These are phyloP conservation scores for Drosophila multiciliata DNA, from an alignment of 2,888 invertebrate genomes.

Conservation along the genomic window DNA sequence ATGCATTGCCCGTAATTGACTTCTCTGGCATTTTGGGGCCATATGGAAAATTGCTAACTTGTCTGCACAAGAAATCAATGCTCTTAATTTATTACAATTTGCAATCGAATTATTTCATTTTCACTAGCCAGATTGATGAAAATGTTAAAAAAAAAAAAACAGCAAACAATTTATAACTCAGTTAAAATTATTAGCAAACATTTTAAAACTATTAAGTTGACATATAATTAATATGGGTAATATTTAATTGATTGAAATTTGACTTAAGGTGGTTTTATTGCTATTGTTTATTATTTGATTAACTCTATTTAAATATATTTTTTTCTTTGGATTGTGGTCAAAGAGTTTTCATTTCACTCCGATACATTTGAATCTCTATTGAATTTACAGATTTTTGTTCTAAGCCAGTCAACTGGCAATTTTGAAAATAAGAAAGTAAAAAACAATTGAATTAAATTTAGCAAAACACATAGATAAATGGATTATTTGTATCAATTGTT, in stretches of 20 bases:
- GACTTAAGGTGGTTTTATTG: not conserved
- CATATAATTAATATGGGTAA: not conserved
- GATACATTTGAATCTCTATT: not conserved
- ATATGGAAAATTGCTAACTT: conserved; percentile 12
- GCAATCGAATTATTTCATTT: not conserved
- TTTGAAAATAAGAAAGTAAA: not conserved
- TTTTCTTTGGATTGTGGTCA: not conserved
- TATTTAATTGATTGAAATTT: not conserved
- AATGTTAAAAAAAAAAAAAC: too few species aligned
- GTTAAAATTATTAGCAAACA: not conserved
- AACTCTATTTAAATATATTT: not conserved
- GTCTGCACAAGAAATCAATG: not conserved
- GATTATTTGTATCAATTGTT: not conserved
- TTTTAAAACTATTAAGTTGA: not conserved
- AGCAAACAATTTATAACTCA: not conserved
- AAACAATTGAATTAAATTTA: not conserved
- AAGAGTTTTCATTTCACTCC: not conserved
- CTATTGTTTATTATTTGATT: not conserved
- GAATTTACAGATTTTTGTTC: not conserved
- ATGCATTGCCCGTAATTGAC: conserved; percentile 43
- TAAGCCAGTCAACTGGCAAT: not conserved
- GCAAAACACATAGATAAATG: not conserved
- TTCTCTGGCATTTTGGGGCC: conserved; percentile 47
- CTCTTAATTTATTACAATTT: not conserved
- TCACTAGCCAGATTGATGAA: not conserved